These are phyloP conservation scores for Microtus ochrogaster DNA, from an alignment of 2,113 vertebrate genomes.

Conservation along the genomic window DNA sequence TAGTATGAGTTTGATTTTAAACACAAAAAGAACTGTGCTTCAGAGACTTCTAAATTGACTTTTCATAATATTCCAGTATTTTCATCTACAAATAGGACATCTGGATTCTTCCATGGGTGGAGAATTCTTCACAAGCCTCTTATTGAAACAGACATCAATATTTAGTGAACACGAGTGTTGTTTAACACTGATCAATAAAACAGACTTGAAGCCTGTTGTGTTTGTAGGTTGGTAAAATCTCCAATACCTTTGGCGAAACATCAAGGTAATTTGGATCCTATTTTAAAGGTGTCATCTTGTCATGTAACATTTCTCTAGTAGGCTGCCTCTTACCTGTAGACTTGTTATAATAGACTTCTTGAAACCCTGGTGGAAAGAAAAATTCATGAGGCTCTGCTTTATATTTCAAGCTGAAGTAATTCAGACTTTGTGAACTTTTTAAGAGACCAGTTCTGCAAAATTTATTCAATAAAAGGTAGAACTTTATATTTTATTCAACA, in stretches of 20 bases:
- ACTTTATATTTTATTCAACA: conserved; percentile 7
- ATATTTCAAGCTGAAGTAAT: conserved; percentile 47
- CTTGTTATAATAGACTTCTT: conserved; percentile 2
- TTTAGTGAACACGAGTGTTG: background rate
- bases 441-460: conserved; percentile 15
- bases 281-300: conserved; percentile 40
- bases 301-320: background rate
- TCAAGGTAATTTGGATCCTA: background rate
- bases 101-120: background rate
- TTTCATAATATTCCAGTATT: background rate
- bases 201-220: background rate
- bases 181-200: background rate
- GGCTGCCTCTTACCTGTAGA: background rate
- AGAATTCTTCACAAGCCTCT: background rate
- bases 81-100: background rate
- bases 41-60: background rate
- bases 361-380: conserved; percentile 52
- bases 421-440: conserved; percentile 43
- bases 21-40: background rate
- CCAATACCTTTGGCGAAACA: background rate
- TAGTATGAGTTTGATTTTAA: background rate
- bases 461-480: background rate
- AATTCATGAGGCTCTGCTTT: conserved; percentile 50
- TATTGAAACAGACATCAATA: background rate
- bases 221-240: background rate